Conservation (phyloP, 2,888 invertebrate species). For the Gerris lacustris region DNA sequence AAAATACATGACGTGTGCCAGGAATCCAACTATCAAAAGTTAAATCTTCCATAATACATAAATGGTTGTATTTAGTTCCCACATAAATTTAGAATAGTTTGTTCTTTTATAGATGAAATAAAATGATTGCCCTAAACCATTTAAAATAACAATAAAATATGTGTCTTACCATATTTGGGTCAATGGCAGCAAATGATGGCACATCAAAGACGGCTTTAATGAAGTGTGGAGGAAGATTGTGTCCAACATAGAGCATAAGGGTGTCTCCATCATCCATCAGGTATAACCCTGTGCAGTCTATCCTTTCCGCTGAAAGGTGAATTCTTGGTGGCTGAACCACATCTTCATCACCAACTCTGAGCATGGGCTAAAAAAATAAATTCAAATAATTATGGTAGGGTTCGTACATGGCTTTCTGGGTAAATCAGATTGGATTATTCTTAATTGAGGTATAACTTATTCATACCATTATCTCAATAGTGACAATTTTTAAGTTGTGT, state of each 20-base stretch:
- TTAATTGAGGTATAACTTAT: too few species aligned
- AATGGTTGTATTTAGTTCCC: too few species aligned
- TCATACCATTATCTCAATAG: too few species aligned
- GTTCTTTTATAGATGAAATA: too few species aligned
- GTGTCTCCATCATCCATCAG: constrained; percentile 75
- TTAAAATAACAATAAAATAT: background rate
- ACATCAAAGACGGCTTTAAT: constrained; percentile 69
- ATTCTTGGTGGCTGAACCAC: constrained; percentile 60
- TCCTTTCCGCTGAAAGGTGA: constrained; percentile 66
- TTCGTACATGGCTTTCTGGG: too few species aligned
- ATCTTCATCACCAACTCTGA: constrained; percentile 37
- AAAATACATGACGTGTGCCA: too few species aligned
- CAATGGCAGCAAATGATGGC: constrained; percentile 55
- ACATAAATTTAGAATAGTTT: too few species aligned
- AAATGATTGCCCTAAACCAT: background rate
- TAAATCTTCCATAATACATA: too few species aligned
- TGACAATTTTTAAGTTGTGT: too few species aligned
- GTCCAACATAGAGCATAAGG: constrained; percentile 73
- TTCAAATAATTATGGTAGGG: background rate
- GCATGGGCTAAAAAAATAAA: constrained; percentile 26
- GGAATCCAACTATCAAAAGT: too few species aligned
- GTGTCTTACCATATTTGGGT: constrained; percentile 50
- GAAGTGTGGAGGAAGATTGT: constrained; percentile 59
- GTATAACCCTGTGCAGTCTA: constrained; percentile 73
- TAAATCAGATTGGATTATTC: too few species aligned